Percentiles rank a stretch among this genome's conserved stretches.
These are phyloP conservation scores for Cryptocheilus praepositus DNA, from an alignment of 2,888 invertebrate species.

Conservation along the genomic window DNA sequence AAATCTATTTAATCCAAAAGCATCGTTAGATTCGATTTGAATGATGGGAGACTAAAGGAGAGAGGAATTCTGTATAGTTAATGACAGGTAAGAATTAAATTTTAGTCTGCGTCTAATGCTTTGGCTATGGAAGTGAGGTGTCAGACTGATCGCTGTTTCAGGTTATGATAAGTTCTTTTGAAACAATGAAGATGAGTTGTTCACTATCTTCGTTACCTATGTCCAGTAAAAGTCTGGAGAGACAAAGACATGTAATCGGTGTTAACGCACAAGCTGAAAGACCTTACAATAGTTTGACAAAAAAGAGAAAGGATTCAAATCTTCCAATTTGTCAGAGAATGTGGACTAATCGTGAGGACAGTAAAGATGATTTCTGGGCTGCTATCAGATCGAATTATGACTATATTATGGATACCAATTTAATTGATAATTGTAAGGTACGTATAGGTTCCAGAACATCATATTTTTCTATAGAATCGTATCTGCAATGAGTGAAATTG, in stretches of 20 bases:
- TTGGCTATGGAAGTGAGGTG: no score
- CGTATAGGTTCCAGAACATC: slow-evolving; percentile 17
- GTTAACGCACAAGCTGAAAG: slow-evolving; percentile 77
- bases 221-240: slow-evolving; percentile 77
- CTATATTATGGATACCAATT: slow-evolving; percentile 96
- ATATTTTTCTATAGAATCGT: not conserved
- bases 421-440: slow-evolving; percentile 91
- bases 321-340: slow-evolving; percentile 84
- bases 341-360: slow-evolving; percentile 86
- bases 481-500: not conserved
- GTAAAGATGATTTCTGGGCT: slow-evolving; percentile 94
- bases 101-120: no score
- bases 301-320: slow-evolving; percentile 83
- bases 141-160: no score
- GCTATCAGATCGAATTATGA: slow-evolving; percentile 93
- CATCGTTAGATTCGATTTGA: no score
- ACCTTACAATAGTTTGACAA: slow-evolving; percentile 89
- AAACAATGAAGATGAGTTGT: slow-evolving; percentile 84
- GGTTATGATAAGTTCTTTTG: slow-evolving; percentile 34
- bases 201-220: slow-evolving; percentile 89
- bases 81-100: no score
- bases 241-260: slow-evolving; percentile 70
- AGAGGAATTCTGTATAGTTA: no score
- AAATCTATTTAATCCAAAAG: no score
- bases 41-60: no score